Evolutionary conservation across 2,888 invertebrate genomes (phyloP).

Genomic region (Odontocolon sp.): DNA sequence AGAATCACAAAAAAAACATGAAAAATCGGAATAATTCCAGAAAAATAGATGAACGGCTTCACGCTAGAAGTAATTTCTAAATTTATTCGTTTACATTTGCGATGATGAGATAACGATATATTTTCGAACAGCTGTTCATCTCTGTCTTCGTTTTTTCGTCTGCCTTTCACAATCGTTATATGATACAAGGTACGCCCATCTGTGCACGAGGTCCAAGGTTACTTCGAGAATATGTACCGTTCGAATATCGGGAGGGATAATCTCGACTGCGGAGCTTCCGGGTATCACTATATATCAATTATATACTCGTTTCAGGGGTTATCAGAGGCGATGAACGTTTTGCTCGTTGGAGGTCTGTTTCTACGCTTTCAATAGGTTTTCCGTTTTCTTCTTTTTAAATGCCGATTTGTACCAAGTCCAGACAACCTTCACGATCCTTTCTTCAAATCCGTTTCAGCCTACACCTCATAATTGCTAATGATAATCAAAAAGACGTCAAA

Average conservation of each 20-base stretch:
- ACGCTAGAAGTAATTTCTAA: background rate
- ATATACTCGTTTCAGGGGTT: conserved; percentile 49
- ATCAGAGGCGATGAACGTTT: conserved; percentile 57
- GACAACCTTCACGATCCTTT: no score
- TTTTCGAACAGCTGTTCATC: background rate
- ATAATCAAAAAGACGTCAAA: no score
- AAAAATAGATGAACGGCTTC: conserved; percentile 11
- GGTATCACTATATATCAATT: conserved; percentile 58
- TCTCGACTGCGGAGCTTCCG: conserved; percentile 54
- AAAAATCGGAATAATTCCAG: background rate
- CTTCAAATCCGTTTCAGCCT: no score
- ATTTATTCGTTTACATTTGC: conserved; percentile 8
- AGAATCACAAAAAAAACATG: background rate
- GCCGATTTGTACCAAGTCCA: no score
- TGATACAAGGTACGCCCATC: conserved; percentile 35
- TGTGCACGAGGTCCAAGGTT: conserved; percentile 56
- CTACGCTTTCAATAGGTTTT: conserved; percentile 7
- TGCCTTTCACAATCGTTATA: conserved; percentile 39
- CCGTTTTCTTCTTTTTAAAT: background rate
- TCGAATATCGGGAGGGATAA: conserved; percentile 57
- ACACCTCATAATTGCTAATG: no score
- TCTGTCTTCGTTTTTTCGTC: background rate
- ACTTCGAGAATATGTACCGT: conserved; percentile 57
- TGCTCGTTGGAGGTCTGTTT: conserved; percentile 42
- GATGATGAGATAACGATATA: background rate